A percentile compares a stretch with the other conserved stretches of the same genome.
Conservation (phyloP, 2,888 invertebrate genomes). For the Caenorhabditis angaria region DNA sequence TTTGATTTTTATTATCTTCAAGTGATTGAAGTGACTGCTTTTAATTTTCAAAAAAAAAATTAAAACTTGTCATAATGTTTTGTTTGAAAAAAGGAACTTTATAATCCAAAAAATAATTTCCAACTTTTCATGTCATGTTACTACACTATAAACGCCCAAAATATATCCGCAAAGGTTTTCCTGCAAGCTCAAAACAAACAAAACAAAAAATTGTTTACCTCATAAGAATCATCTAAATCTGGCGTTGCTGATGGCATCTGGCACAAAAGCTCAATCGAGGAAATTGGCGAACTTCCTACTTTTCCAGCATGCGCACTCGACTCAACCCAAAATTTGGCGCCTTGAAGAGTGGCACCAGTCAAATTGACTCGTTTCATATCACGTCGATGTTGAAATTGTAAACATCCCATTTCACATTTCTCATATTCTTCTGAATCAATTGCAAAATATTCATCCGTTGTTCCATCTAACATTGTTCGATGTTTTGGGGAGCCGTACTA, state of each 20-base stretch:
- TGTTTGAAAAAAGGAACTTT: no score
- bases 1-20: no score
- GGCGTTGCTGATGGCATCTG: conserved; percentile 54
- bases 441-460: conserved; percentile 47
- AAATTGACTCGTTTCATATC: conserved; percentile 42
- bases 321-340: conserved; percentile 56
- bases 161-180: no score
- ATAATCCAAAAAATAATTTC: no score
- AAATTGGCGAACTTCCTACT: conserved; percentile 54
- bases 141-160: no score
- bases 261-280: conserved; percentile 57
- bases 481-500: conserved; percentile 52
- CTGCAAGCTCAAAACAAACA: no score
- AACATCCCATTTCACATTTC: conserved; percentile 60
- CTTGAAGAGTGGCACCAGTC: conserved; percentile 47
- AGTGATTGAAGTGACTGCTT: no score
- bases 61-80: no score
- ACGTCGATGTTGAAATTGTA: conserved; percentile 45
- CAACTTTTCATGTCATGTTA: no score
- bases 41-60: no score
- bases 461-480: conserved; percentile 41
- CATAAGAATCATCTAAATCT: conserved; percentile 52
- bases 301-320: conserved; percentile 49
- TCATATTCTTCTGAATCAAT: conserved; percentile 33
- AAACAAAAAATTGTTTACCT: conserved; percentile 33